phyloP scores from a whole-genome alignment of 2,797 vertebrate genomes.

The Odontamblyopus rebecca region DNA sequence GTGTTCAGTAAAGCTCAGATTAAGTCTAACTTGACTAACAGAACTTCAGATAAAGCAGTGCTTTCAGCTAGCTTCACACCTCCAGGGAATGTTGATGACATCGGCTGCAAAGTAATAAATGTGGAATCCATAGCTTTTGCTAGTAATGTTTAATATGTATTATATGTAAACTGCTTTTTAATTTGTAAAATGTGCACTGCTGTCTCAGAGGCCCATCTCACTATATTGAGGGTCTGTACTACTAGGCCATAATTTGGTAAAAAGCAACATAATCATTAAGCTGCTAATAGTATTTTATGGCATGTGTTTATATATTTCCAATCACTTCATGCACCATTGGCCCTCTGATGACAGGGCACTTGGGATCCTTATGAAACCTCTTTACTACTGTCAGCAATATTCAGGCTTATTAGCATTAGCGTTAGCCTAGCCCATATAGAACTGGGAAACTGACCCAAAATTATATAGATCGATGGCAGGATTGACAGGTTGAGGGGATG shows the following conservation, averaged over 20 bases:
- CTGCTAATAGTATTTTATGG: background rate
- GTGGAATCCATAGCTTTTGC: background rate
- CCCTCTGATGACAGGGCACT: constrained; percentile 13
- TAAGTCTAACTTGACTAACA: no score
- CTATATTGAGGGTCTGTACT: background rate
- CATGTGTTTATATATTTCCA: background rate
- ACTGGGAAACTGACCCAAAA: constrained; percentile 15
- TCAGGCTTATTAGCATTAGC: constrained; percentile 19
- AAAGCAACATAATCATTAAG: background rate
- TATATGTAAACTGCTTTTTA: background rate
- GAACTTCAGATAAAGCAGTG: no score
- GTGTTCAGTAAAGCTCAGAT: no score
- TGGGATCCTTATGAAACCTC: constrained; percentile 3
- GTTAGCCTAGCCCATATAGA: constrained; percentile 26
- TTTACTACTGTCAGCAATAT: constrained; percentile 15
- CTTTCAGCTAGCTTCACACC: no score
- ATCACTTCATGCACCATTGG: background rate
- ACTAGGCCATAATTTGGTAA: background rate
- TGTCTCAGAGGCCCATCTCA: background rate
- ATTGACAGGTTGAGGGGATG: constrained; percentile 16
- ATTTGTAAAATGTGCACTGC: background rate
- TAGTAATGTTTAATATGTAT: background rate
- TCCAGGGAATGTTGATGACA: no score
- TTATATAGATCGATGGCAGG: constrained; percentile 26
- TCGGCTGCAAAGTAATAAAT: no score